Conservation (phyloP, 92 coral and sea anemone species). For the Epizoanthus ramosus region DNA sequence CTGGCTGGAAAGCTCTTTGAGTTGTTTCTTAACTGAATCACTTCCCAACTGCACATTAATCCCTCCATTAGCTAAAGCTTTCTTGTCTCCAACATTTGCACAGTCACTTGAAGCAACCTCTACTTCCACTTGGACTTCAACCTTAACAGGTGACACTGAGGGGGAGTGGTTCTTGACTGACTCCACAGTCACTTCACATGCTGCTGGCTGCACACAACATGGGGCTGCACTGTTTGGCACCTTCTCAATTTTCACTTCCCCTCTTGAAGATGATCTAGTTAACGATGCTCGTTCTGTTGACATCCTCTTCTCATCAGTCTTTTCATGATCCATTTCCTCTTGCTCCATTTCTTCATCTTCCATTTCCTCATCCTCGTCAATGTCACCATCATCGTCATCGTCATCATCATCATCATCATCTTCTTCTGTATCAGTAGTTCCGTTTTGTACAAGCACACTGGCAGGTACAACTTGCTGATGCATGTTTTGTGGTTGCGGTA, state of each 20-base stretch:
- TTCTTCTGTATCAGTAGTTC: constrained; percentile 14
- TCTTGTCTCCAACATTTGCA: constrained; percentile 1
- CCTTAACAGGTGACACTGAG: constrained; percentile 26
- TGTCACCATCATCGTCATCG: constrained; percentile 12
- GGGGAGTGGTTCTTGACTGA: constrained; percentile 26
- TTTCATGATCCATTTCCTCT: constrained; percentile 14
- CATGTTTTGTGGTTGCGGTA: constrained; percentile 24
- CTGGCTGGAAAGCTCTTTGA: not conserved
- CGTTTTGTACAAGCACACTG: constrained; percentile 27
- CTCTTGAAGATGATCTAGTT: not conserved
- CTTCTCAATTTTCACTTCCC: constrained; percentile 38
- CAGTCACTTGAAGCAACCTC: constrained; percentile 26
- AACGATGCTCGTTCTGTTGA: not conserved
- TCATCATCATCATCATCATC: not conserved
- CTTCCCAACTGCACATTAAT: not conserved
- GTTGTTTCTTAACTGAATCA: constrained; percentile 21
- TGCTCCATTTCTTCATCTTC: constrained; percentile 33
- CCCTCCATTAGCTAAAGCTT: constrained; percentile 9
- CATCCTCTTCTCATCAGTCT: not conserved
- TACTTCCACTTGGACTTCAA: constrained; percentile 35
- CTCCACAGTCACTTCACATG: constrained; percentile 27
- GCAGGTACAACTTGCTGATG: constrained; percentile 20
- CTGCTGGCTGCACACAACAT: constrained; percentile 33
- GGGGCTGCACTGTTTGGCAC: constrained; percentile 24
- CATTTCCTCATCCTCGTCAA: constrained; percentile 22